phyloP scores from a whole-genome alignment of 2,797 vertebrate genomes.

The Chiloscyllium punctatum region DNA sequence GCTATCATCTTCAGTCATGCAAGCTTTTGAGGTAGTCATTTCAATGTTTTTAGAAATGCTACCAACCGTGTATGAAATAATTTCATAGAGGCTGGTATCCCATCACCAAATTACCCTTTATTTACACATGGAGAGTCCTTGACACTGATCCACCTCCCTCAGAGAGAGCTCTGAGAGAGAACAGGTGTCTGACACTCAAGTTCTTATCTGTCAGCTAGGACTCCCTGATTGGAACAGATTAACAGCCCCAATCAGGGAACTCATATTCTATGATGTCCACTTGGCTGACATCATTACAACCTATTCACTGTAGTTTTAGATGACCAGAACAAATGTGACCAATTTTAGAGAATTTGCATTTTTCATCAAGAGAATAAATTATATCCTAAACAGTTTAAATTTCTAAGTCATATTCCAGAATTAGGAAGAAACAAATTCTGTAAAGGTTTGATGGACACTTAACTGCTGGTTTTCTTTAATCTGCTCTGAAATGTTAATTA shows the following conservation, averaged over 20 bases:
- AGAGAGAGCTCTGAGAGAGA: too few relatives aligned
- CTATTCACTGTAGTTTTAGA: not conserved
- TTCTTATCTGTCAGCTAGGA: too few relatives aligned
- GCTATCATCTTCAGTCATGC: not conserved
- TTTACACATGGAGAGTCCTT: too few relatives aligned
- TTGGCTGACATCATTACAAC: too few relatives aligned
- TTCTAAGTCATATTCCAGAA: not conserved
- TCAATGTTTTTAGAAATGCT: not conserved
- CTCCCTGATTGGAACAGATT: too few relatives aligned
- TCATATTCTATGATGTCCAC: too few relatives aligned
- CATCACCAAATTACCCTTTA: too few relatives aligned
- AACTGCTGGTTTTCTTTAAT: conserved; percentile 3
- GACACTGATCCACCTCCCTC: too few relatives aligned
- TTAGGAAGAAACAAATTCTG: not conserved
- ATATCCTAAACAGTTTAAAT: not conserved
- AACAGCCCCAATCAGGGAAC: too few relatives aligned
- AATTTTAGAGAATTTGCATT: not conserved
- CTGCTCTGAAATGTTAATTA: not conserved
- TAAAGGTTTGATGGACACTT: not conserved
- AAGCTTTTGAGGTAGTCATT: not conserved
- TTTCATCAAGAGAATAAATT: not conserved
- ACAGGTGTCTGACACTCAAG: too few relatives aligned
- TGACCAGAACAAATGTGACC: not conserved
- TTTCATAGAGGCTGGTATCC: too few relatives aligned
- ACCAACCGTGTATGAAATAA: not conserved